These are phyloP conservation scores for Hirundichthys speculiger DNA, from an alignment of 2,113 vertebrate species.

Conservation along the genomic window DNA sequence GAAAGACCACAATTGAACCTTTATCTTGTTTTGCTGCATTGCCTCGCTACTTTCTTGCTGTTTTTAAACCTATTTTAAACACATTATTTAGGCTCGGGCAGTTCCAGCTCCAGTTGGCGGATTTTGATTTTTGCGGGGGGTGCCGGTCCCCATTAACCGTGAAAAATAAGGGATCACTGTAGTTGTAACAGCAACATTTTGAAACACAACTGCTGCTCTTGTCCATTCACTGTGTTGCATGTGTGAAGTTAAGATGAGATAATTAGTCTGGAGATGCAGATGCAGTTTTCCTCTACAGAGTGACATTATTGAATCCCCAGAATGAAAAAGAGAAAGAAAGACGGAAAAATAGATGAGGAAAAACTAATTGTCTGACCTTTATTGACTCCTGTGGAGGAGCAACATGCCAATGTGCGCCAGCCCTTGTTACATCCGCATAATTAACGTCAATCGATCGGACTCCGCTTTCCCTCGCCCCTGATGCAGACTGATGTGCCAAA, in stretches of 20 bases:
- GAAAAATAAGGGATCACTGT: too few relatives aligned
- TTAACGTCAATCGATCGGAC: conserved; percentile 76
- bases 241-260: conserved; percentile 11
- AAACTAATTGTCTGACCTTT: conserved; percentile 82
- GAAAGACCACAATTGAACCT: too few relatives aligned
- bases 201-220: neutral
- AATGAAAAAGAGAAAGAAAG: conserved; percentile 2
- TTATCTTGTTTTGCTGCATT: too few relatives aligned
- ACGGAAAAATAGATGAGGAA: conserved; percentile 11
- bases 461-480: conserved; percentile 71
- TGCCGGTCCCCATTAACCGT: too few relatives aligned
- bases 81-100: too few relatives aligned
- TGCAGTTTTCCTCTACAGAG: conserved; percentile 43
- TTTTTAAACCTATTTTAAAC: too few relatives aligned
- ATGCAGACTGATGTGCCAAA: conserved; percentile 50
- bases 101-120: too few relatives aligned
- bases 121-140: too few relatives aligned
- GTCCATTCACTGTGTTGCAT: neutral
- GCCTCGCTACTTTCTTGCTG: too few relatives aligned
- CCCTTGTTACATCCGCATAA: conserved; percentile 79
- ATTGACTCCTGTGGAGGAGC: conserved; percentile 77
- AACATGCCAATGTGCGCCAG: conserved; percentile 59
- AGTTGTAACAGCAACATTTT: too few relatives aligned
- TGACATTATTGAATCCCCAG: conserved; percentile 64
- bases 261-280: conserved; percentile 43